A percentile compares a stretch with the other conserved stretches of the same genome.
phyloP scores from a whole-genome alignment of 2,113 vertebrate genomes.

The Hypanus sabinus region DNA sequence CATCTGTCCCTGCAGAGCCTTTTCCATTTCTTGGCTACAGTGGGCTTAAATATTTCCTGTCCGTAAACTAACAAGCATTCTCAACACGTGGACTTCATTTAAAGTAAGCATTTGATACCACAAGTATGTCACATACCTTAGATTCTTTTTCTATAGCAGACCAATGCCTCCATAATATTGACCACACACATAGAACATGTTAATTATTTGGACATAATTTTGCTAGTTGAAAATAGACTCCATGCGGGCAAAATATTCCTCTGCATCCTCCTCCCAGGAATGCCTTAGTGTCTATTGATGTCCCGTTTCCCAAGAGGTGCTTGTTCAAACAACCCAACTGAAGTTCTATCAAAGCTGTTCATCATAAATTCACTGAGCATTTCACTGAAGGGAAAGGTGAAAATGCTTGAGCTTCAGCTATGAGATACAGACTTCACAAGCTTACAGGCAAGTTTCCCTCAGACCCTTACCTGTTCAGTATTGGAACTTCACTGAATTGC shows the following conservation, averaged over 20 bases:
- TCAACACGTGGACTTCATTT: too few species aligned
- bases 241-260: not conserved
- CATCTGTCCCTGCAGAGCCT: too few species aligned
- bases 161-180: not conserved
- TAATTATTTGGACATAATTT: too few species aligned
- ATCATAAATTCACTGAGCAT: not conserved
- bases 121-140: not conserved
- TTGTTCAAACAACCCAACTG: not conserved
- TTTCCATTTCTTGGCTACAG: too few species aligned
- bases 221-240: not conserved
- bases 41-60: too few species aligned
- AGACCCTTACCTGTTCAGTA: not conserved
- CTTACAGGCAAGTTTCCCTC: not conserved
- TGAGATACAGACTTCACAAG: not conserved
- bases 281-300: not conserved
- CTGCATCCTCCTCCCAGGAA: not conserved
- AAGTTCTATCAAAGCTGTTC: not conserved
- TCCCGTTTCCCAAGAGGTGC: not conserved
- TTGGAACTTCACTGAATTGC: not conserved
- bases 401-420: not conserved
- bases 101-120: not conserved
- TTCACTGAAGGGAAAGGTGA: not conserved
- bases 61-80: too few species aligned
- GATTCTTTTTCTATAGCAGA: not conserved
- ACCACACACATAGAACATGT: not conserved